Base-by-base conservation (phyloP, 2,888 invertebrate genomes). In the Caenorhabditis sulstoni region DNA sequence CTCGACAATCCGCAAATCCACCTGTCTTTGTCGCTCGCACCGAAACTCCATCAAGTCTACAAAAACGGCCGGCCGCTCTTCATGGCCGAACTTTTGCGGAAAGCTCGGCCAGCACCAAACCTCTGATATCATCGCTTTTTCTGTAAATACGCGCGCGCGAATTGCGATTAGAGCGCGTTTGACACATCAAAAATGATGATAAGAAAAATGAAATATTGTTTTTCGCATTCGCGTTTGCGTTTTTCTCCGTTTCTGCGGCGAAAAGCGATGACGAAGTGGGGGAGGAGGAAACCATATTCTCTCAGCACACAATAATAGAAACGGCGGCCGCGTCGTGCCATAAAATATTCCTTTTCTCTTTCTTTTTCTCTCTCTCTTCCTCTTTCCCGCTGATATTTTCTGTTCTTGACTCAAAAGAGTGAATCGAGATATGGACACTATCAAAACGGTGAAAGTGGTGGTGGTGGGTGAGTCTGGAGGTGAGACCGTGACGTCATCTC, bases 401-500 rank as follows among this genome's bases (percentile, higher is more conserved):
- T 29, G 8, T 12, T 53, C 22, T 12, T 20, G n/a, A n/a, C n/a
- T n/a, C n/a, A n/a, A n/a, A n/a, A n/a, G n/a, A n/a, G n/a, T n/a
- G n/a, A n/a, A n/a, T n/a, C n/a, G n/a, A n/a, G 29, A 29, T 5
- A 79, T 79, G 79, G 67, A 74, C 52, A 70, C 68, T n/a, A 65
- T 74, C 29, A 79, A 79, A 75, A 79, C 74, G 18, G 74, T 81
- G 1, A 83, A 83, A 67, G 83, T 83, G 14, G 83, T 83, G 5
- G 74, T 83, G 41, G 79, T 83, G n/a, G 83, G 83, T 12, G 83
- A 83, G 39, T 79, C 83, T 7, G 81, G 81, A 53, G 81, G 83
- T 78, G 23, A 52, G 7, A 18, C 3, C 7, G 29, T 8, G 45
- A 16, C 22, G 20, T 1, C 29, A 29, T 41, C 16, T 8, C 7